These are phyloP conservation scores for Odocoileus hemionus DNA, from an alignment of 2,113 vertebrate species.

Conservation along the genomic window DNA sequence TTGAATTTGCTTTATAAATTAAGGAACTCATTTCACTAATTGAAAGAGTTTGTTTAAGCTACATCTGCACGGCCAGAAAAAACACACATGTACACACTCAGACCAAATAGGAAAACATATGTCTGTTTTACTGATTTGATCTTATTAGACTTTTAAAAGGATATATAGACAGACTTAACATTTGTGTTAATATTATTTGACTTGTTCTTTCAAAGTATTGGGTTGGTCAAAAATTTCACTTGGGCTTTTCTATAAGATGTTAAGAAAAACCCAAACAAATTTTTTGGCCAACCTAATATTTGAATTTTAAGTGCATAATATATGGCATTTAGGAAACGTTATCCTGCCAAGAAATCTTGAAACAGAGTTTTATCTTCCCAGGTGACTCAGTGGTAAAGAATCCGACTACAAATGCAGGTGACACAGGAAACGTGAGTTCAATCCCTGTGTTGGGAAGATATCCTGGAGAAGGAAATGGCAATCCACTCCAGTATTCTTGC, in stretches of 20 bases:
- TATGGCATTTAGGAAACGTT: neutral
- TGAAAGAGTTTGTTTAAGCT: neutral
- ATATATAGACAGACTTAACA: neutral
- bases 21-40: neutral
- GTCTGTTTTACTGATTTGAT: neutral
- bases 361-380: neutral
- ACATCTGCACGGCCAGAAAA: neutral
- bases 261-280: neutral
- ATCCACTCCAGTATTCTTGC: neutral
- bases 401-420: fast-evolving
- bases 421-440: neutral
- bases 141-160: neutral
- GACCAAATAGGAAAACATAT: neutral
- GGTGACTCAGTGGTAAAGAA: neutral
- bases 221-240: neutral
- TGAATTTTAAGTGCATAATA: neutral
- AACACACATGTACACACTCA: neutral
- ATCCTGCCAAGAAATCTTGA: neutral
- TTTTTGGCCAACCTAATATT: neutral
- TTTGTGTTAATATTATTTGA: neutral
- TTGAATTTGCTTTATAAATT: neutral
- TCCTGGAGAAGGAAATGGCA: neutral
- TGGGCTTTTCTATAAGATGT: neutral
- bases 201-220: neutral
- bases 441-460: neutral